Conservation (phyloP, 2,113 vertebrate species). For the Heterotilapia buettikoferi region DNA sequence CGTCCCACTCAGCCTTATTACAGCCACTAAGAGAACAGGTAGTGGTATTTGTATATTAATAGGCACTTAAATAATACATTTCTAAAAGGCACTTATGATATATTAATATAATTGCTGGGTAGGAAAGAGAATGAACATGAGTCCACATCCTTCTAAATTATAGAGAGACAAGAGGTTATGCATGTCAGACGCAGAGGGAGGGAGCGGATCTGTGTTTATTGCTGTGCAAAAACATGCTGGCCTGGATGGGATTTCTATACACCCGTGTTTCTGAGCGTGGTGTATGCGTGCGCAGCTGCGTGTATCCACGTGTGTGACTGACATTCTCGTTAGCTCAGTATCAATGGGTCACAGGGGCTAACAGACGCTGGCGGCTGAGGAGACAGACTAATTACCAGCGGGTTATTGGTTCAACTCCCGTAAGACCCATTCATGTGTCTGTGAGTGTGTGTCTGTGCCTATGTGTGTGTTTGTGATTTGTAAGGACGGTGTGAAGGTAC, state of each 20-base stretch:
- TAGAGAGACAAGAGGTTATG: conserved; percentile 25
- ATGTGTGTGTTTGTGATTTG: background rate
- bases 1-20: conserved; percentile 7
- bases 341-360: conserved; percentile 63
- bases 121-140: background rate
- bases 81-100: conserved; percentile 33
- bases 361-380: conserved; percentile 63
- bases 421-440: conserved; percentile 44
- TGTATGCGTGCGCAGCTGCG: background rate
- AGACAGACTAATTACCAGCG: conserved; percentile 70
- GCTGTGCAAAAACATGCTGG: background rate
- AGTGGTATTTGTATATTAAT: conserved; percentile 31
- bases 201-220: conserved; percentile 21
- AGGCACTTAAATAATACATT: conserved; percentile 31
- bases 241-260: background rate
- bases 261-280: background rate
- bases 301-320: conserved; percentile 28
- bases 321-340: conserved; percentile 64
- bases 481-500: conserved; percentile 3
- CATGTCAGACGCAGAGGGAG: conserved; percentile 23
- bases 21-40: conserved; percentile 1
- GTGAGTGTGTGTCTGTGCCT: background rate
- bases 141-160: conserved; percentile 34
- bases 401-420: conserved; percentile 69
- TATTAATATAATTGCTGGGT: conserved; percentile 36